A percentile compares a stretch with the other conserved stretches of the same genome.
Evolutionary conservation across 2,888 invertebrate genomes (phyloP).

Genomic region (Lepidocyrtinus sp.): DNA sequence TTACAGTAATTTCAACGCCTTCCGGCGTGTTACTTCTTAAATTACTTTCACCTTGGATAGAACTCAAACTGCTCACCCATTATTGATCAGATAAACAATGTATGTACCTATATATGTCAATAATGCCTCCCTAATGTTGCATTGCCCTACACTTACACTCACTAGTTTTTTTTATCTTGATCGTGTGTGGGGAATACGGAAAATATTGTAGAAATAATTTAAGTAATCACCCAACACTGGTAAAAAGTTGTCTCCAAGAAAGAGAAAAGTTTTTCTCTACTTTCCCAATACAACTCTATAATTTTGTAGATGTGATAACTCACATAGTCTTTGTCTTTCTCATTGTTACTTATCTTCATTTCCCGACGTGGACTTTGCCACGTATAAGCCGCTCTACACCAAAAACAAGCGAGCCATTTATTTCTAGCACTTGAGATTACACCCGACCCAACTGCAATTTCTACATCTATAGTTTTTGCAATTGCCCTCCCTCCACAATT

Average conservation of each 20-base stretch:
- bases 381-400: no score
- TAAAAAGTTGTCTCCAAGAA: conserved; percentile 32
- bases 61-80: conserved; percentile 18
- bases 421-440: no score
- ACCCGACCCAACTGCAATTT: no score
- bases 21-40: conserved; percentile 47
- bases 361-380: not conserved
- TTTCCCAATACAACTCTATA: not conserved
- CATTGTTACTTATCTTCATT: not conserved
- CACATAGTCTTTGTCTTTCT: not conserved
- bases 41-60: conserved; percentile 51
- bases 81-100: conserved; percentile 16
- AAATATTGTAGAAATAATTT: conserved; percentile 18
- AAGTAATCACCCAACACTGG: conserved; percentile 24
- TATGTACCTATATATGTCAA: not conserved
- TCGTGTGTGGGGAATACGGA: not conserved
- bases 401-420: no score
- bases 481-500: no score
- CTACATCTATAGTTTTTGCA: no score
- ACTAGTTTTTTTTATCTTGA: not conserved
- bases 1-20: conserved; percentile 57
- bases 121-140: not conserved
- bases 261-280: not conserved
- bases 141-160: not conserved
- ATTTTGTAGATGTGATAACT: not conserved